Percentiles rank a stretch among this genome's conserved stretches.
These are phyloP conservation scores for Cyclopterus lumpus DNA, from an alignment of 2,797 vertebrate species.

Conservation along the genomic window DNA sequence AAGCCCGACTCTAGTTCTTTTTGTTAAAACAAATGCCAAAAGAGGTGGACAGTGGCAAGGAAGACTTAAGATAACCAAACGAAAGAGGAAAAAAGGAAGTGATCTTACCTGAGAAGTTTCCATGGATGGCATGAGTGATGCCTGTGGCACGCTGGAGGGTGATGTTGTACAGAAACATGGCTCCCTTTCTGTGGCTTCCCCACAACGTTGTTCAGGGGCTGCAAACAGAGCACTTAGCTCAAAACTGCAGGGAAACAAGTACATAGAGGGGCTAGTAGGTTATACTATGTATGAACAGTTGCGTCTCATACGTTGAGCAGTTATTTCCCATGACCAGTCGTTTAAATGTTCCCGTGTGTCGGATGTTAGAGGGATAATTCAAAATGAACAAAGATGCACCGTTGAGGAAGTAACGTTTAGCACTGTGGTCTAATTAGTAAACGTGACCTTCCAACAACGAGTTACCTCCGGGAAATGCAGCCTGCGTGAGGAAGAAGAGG, in stretches of 20 bases:
- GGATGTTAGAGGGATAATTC: background rate
- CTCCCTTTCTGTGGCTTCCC: constrained; percentile 41
- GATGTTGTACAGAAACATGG: constrained; percentile 98
- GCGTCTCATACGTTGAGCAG: background rate
- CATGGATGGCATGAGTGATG: constrained; percentile 98
- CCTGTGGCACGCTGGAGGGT: constrained; percentile 96
- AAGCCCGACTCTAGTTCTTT: background rate
- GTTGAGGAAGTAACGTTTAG: background rate
- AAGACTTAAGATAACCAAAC: background rate
- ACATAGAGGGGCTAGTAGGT: background rate
- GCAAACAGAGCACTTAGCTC: constrained; percentile 56
- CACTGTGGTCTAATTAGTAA: background rate
- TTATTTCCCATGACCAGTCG: background rate
- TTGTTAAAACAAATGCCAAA: background rate
- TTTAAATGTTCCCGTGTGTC: background rate
- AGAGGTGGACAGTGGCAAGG: background rate
- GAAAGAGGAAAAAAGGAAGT: background rate
- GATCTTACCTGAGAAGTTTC: constrained; percentile 95
- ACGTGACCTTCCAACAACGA: background rate
- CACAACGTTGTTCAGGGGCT: constrained; percentile 52
- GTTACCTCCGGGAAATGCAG: background rate
- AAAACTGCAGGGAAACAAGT: constrained; percentile 20
- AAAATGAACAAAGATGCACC: background rate
- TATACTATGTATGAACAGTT: background rate
- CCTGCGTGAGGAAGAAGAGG: fast-evolving